Base-by-base conservation (phyloP, 2,113 vertebrate genomes). In the Brachionichthys hirsutus region DNA sequence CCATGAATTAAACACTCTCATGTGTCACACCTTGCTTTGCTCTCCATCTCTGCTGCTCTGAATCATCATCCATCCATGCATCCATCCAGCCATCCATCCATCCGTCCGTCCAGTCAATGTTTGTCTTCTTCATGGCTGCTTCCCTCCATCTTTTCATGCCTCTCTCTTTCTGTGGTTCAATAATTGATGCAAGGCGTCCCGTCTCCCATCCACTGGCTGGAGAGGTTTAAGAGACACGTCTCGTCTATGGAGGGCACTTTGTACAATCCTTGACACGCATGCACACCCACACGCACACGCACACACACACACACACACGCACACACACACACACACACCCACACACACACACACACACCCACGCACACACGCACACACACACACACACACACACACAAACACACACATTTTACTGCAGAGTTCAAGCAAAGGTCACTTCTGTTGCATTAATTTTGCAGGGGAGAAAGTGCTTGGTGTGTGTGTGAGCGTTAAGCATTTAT, bases 141-240 rank as follows among this genome's bases (percentile, higher is more conserved):
- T 42, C n/a, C n/a, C 20, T 12, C 12, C 36, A 38, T 38, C 36
- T 10, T 30, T 30, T 30, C 24, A 8, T 30, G 24, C 15, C 14
- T 44, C 6, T 17, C 44, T 66, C 54, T 65, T 61, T 36, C 38
- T 65, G 49, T 40, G 47, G 52, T 56, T 87, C 54, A 86, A 88
- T 88, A 82, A 88, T 88, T 85, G 75, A 88, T 86, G 70, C 50
- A 35, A 82, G 79, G 63, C 60, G n/a, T 70, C 81, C 75, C 67
- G 70, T 80, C 75, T 85, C 59, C 55, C 50, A 56, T 72, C 1
- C 6, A 50, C 53, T 60, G 46, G 66, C 63, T 67, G 53, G 60
- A 72, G 75, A 85, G 85, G 85, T 78, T 84, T 68, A 78, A 75
- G 63, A 88, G 85, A 85, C 81, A 85, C 77, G 76, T 78, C 80